Percentiles rank a stretch among this genome's conserved stretches.
These are phyloP conservation scores for Pseudopodoces humilis DNA, from an alignment of 2,113 vertebrate species.

Conservation along the genomic window DNA sequence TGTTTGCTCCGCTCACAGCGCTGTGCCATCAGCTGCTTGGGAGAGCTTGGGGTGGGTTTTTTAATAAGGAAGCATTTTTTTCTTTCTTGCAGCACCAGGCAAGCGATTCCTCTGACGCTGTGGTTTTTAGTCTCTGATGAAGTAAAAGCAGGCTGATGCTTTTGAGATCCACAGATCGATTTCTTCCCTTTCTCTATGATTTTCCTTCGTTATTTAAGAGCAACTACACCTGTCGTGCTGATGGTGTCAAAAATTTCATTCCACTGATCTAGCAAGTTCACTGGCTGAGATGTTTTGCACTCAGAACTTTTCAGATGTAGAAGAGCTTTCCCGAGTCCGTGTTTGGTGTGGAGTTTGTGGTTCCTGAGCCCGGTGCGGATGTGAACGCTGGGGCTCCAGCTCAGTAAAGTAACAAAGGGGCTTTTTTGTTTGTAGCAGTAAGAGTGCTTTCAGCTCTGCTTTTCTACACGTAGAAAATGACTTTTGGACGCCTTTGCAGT, in stretches of 20 bases:
- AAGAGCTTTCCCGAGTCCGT: accelerated
- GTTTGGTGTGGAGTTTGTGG: neutral
- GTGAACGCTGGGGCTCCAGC: neutral
- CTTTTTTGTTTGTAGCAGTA: neutral
- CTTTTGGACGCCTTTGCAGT: neutral
- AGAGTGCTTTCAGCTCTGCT: neutral
- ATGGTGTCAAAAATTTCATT: neutral
- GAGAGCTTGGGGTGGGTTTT: neutral
- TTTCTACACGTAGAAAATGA: neutral
- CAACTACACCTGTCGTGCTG: neutral
- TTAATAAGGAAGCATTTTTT: neutral
- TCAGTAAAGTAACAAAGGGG: neutral
- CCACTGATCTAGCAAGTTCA: accelerated
- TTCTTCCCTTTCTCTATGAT: neutral
- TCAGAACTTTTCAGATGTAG: neutral
- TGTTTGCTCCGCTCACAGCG: no score
- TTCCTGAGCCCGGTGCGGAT: neutral
- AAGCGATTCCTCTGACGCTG: neutral
- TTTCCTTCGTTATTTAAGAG: neutral
- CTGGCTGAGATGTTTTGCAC: neutral
- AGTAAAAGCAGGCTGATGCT: neutral
- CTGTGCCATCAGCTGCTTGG: no score
- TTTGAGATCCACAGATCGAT: neutral
- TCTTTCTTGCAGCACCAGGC: neutral
- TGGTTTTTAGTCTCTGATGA: neutral